Percentiles rank a stretch among this genome's conserved stretches.
These are phyloP conservation scores for Molanna angustata DNA, from an alignment of 2,888 invertebrate species.

Conservation along the genomic window DNA sequence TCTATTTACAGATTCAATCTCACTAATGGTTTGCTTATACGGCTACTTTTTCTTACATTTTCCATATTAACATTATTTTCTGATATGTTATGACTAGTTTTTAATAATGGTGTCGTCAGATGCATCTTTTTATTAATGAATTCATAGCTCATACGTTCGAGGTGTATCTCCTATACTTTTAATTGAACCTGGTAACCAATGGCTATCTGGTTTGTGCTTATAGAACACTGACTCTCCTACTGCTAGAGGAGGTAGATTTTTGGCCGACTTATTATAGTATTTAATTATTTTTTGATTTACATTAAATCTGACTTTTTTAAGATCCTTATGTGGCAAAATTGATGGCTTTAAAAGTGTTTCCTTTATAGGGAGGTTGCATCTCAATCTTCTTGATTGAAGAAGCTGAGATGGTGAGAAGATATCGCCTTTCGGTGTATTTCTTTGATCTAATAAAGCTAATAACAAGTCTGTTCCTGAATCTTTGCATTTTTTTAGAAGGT, in stretches of 20 bases:
- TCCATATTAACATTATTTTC: no score
- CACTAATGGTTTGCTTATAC: no score
- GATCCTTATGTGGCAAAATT: neutral
- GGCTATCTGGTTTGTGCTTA: neutral
- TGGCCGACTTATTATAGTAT: neutral
- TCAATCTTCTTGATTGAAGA: conserved; percentile 11
- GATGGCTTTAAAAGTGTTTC: neutral
- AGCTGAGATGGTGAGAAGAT: conserved; percentile 10
- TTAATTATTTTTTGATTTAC: neutral
- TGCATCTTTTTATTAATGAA: neutral
- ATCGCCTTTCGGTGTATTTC: conserved; percentile 15
- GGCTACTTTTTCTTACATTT: no score
- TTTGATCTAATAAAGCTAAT: conserved; percentile 11
- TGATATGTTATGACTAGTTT: no score
- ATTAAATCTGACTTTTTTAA: conserved; percentile 1
- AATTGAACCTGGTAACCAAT: neutral
- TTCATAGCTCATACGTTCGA: neutral
- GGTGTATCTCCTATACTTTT: neutral
- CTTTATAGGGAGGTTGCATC: neutral
- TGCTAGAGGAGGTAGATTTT: neutral
- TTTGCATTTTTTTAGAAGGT: conserved; percentile 15
- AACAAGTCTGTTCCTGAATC: conserved; percentile 16
- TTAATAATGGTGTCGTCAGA: neutral
- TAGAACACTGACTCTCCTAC: neutral
- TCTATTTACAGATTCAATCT: no score